Conservation (phyloP, 2,888 invertebrate species). For the Rhaphigaster nebulosa region DNA sequence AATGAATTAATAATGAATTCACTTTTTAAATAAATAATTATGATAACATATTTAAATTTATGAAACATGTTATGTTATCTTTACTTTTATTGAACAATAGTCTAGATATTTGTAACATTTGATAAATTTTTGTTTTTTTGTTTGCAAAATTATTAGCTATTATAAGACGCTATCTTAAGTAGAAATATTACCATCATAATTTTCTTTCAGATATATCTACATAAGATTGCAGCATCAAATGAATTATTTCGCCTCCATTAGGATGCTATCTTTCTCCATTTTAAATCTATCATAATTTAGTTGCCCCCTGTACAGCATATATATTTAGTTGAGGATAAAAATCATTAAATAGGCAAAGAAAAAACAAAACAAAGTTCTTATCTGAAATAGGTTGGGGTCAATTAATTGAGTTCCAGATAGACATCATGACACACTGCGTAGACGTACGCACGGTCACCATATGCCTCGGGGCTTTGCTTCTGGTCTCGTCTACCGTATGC, state of each 20-base stretch:
- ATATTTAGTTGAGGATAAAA: not conserved
- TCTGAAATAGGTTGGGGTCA: not conserved
- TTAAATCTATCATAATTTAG: not conserved
- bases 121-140: too few relatives aligned
- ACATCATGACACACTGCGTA: not conserved
- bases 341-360: not conserved
- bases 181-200: not conserved
- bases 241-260: not conserved
- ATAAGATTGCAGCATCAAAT: not conserved
- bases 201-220: not conserved
- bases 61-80: too few relatives aligned
- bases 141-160: not conserved
- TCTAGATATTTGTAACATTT: too few relatives aligned
- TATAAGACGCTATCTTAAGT: not conserved
- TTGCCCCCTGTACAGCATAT: not conserved
- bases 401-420: not conserved
- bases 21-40: too few relatives aligned
- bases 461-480: not conserved
- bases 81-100: too few relatives aligned
- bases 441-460: not conserved
- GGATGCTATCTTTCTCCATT: not conserved
- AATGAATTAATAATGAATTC: too few relatives aligned
- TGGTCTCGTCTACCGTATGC: not conserved
- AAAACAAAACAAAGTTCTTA: not conserved
- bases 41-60: too few relatives aligned